Percentiles rank a stretch among this genome's conserved stretches.
phyloP scores from a whole-genome alignment of 2,797 vertebrate genomes.

The Labroides dimidiatus region DNA sequence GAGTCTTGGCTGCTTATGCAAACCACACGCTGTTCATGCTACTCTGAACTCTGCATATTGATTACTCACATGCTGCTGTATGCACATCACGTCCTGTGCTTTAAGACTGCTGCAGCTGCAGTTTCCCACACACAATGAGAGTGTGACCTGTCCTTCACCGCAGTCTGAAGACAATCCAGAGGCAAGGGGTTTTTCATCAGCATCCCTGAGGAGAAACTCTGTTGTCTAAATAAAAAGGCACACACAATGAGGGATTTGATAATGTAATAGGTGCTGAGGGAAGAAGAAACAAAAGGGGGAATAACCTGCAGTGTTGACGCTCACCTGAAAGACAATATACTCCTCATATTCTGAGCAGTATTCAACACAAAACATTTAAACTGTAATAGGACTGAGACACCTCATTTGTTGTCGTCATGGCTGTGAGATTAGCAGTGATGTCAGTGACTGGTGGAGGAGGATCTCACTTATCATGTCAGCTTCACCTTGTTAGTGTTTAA shows the following conservation, averaged over 20 bases:
- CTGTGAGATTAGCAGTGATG: neutral
- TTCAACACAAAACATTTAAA: neutral
- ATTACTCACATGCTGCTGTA: conserved; percentile 34
- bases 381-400: neutral
- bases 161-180: conserved; percentile 23
- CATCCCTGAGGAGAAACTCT: neutral
- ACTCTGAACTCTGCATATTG: conserved; percentile 31
- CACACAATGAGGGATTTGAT: neutral
- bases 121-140: conserved; percentile 2
- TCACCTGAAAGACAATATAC: conserved; percentile 1
- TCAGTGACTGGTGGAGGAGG: neutral
- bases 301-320: neutral
- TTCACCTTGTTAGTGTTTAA: neutral
- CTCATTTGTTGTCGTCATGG: neutral
- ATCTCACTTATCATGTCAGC: neutral
- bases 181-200: conserved; percentile 23
- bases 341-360: neutral
- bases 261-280: neutral
- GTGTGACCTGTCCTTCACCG: conserved; percentile 62
- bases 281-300: neutral
- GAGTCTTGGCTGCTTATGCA: neutral
- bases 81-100: conserved; percentile 54
- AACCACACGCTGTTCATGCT: conserved; percentile 6
- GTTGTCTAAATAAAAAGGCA: conserved; percentile 1
- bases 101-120: conserved; percentile 50